Conservation (phyloP, 2,797 vertebrate genomes). For the Myotis planiceps region DNA sequence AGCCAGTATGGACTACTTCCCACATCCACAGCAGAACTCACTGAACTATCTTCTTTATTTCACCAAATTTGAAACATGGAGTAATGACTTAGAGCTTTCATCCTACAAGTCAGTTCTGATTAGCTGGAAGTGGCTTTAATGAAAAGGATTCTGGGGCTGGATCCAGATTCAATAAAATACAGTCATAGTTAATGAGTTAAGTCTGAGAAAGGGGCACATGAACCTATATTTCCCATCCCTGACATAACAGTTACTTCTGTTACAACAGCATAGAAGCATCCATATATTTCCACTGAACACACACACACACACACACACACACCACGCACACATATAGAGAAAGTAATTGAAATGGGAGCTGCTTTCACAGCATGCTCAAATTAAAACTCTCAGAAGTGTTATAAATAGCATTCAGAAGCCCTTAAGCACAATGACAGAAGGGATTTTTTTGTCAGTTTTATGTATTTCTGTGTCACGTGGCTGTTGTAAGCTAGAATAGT, state of each 20-base stretch:
- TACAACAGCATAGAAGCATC: not conserved
- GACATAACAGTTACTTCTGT: not conserved
- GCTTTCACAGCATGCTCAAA: not conserved
- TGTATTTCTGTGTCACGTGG: not conserved
- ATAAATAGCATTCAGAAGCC: not conserved
- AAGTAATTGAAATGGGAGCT: not conserved
- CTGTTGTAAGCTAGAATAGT: not conserved
- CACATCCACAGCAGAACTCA: not conserved
- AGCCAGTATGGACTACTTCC: not conserved
- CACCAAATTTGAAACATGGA: not conserved
- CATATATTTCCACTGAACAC: not conserved
- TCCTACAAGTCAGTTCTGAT: not conserved
- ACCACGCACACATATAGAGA: not conserved
- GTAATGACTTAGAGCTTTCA: not conserved
- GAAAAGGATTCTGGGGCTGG: not conserved
- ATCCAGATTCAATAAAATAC: not conserved
- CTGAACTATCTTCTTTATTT: not conserved
- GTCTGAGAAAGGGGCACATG: not conserved
- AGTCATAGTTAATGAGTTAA: not conserved
- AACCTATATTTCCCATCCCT: not conserved
- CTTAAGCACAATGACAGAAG: not conserved
- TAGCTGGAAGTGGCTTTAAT: not conserved
- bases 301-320: not conserved
- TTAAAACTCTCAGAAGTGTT: conserved; percentile 6
- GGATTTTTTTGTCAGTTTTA: not conserved